A percentile compares a stretch with the other conserved stretches of the same genome.
Evolutionary conservation across 2,797 vertebrate genomes (phyloP).

Genomic region (Lemur catta): DNA sequence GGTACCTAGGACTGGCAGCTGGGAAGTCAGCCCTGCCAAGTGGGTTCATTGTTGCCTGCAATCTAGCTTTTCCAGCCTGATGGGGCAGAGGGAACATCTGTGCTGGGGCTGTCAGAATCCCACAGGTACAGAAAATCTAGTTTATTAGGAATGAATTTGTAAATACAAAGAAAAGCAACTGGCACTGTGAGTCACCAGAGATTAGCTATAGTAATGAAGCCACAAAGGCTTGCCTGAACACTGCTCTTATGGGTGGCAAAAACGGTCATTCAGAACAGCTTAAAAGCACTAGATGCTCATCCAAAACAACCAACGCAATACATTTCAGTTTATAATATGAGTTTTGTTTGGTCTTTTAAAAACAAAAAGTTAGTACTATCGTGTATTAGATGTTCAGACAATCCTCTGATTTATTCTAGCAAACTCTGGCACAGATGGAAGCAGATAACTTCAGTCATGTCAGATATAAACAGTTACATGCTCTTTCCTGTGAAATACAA

Average conservation of each 20-base stretch:
- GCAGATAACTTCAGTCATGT: background rate
- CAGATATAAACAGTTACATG: background rate
- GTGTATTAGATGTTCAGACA: background rate
- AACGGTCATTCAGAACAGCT: background rate
- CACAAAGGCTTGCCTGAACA: background rate
- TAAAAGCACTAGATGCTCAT: background rate
- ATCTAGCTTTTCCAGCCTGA: background rate
- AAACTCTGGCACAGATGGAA: background rate
- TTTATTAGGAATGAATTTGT: slow-evolving; percentile 48
- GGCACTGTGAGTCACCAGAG: background rate
- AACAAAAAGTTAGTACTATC: background rate
- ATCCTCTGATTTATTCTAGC: background rate
- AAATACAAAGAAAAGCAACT: slow-evolving; percentile 51
- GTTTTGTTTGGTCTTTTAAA: background rate
- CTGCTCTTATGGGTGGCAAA: background rate
- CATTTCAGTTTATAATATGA: background rate
- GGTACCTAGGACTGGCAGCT: background rate
- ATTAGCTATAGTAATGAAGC: background rate
- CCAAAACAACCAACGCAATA: background rate
- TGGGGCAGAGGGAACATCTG: slow-evolving; percentile 28
- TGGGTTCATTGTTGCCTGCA: background rate
- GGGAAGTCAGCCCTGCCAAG: background rate
- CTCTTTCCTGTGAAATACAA: background rate
- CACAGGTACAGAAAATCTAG: slow-evolving; percentile 38
- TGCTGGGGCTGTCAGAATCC: background rate